phyloP scores from a whole-genome alignment of 2,113 vertebrate species.

The Hepsetus odoe region DNA sequence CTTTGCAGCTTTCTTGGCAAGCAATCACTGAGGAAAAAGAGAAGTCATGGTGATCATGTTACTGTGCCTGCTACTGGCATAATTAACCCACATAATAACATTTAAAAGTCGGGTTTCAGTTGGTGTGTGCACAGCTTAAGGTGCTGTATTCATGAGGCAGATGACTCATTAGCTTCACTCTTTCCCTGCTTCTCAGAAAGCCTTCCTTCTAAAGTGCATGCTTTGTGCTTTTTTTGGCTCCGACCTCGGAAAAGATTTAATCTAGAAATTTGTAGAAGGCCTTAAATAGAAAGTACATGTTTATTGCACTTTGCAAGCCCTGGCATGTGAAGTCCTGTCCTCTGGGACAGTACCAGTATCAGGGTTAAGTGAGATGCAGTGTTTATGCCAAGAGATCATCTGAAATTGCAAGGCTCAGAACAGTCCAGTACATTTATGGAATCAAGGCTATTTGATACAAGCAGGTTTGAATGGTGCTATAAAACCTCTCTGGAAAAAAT shows the following conservation, averaged over 20 bases:
- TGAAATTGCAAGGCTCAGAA: too few species aligned
- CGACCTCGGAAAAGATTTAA: neutral
- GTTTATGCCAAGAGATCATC: neutral
- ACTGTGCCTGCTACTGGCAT: constrained; percentile 14
- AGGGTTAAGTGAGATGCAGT: neutral
- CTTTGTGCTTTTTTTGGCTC: constrained; percentile 6
- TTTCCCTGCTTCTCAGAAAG: neutral
- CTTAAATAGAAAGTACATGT: constrained; percentile 1
- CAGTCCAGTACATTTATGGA: too few species aligned
- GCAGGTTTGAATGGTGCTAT: too few species aligned
- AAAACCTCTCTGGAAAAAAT: too few species aligned
- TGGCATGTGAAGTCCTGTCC: constrained; percentile 16
- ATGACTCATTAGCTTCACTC: constrained; percentile 25
- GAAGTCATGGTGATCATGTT: constrained; percentile 18
- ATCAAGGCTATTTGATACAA: too few species aligned
- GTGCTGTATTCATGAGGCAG: constrained; percentile 18
- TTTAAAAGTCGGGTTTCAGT: neutral
- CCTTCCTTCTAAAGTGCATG: neutral
- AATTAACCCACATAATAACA: constrained; percentile 34
- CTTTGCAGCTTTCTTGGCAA: constrained; percentile 15
- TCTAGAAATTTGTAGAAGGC: neutral
- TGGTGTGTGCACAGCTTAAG: neutral
- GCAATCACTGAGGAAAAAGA: constrained; percentile 4
- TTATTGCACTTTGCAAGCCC: constrained; percentile 1
- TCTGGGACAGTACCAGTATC: neutral